A percentile compares a stretch with the other conserved stretches of the same genome.
phyloP scores from a whole-genome alignment of 1,140 invertebrate species.

The Hyposmocoma kahamanoa region DNA sequence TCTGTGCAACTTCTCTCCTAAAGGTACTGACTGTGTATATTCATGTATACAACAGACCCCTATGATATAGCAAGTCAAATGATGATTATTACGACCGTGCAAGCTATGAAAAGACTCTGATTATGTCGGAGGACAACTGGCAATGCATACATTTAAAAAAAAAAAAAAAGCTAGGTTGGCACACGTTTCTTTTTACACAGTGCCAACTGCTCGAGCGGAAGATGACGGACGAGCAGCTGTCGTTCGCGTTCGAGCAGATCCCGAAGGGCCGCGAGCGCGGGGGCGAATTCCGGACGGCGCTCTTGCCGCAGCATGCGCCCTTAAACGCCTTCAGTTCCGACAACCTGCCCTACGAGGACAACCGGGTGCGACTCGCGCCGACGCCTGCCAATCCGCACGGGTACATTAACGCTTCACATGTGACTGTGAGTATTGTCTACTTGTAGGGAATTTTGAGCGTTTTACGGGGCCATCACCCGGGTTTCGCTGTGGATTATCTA shows the following conservation, averaged over 20 bases:
- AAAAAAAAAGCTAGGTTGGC: no score
- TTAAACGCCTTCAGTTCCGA: conserved; percentile 80
- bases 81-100: no score
- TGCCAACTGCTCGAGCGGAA: conserved; percentile 87
- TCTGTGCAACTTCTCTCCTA: no score
- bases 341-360: conserved; percentile 90
- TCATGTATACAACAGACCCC: no score
- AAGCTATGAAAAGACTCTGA: no score
- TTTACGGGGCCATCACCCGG: no score
- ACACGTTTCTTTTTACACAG: conserved; percentile 75
- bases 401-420: conserved; percentile 93
- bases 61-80: no score
- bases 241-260: conserved; percentile 91
- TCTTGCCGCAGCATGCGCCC: conserved; percentile 77
- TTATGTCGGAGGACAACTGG: no score
- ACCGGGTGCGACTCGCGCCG: conserved; percentile 84
- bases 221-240: conserved; percentile 85
- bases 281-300: conserved; percentile 79
- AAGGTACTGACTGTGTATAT: no score
- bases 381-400: conserved; percentile 87
- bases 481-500: no score
- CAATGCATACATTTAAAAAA: no score
- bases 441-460: no score
- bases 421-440: conserved; percentile 73
- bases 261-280: conserved; percentile 81